Evolutionary conservation across 2,113 vertebrate species (phyloP), one percentile per base, ranked within the genome.

Genomic region (Chaenogobius annularis): DNA sequence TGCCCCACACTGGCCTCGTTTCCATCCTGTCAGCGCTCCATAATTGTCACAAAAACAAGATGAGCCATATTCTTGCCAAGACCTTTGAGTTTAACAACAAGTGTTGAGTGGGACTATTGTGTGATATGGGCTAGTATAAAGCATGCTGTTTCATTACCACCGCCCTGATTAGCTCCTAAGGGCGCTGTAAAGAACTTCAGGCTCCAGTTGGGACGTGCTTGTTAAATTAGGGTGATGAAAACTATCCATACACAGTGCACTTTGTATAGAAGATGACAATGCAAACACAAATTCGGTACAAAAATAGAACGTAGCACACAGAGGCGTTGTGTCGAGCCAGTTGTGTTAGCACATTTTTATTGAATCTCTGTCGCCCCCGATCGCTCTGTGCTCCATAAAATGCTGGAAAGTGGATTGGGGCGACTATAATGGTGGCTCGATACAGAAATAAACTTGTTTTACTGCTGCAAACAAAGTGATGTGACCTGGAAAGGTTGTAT

Each of bases 361-460:
- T 95, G 95, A 95, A 96, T 95, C 94, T 92, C 94, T 91, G 94
- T 85, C 75, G 76, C 83, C 88, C 77, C 95, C 95, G 94, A 96
- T 92, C 86, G 92, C 94, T 94, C 95, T 94, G 94, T 93, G 95
- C 94, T 93, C 94, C 95, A 97, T 97, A 97, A 97, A 96, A 94
- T 90, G 94, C 90, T 94, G 93, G 95, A 94, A 93, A 96, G 95
- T 95, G 94, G 94, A 95, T 93, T 94, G 81, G 93, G 95, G 94
- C 94, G 78, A 94, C 95, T 95, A 94, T 96, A 95, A 96, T 84
- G 74, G 93, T 90, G 95, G 94, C 95, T 95, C 95, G 93, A 94
- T 95, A 93, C 95, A 94, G 96, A 96, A 96, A 97, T 96, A 96
- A 96, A 97, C 94, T 95, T 95, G 94, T 95, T 97, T 97, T 96